Evolutionary conservation across 2,113 vertebrate species (phyloP), one percentile per base, ranked within the genome.

Genomic region (Bubo scandiacus): DNA sequence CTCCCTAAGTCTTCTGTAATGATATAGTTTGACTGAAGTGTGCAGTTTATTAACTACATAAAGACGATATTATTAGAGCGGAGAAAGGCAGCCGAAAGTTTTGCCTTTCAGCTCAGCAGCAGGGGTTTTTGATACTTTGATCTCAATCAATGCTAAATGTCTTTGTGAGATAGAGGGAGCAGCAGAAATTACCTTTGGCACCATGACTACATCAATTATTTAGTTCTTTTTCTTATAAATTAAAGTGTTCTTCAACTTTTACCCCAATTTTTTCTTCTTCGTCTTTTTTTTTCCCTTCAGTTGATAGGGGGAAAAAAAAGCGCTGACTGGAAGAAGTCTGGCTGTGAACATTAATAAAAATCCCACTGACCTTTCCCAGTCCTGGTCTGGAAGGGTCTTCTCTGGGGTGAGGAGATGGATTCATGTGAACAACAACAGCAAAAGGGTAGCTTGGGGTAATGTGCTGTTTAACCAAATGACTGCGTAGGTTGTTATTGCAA

Each of bases 11-110:
- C 98, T 98, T 98, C 98, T 98, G 98, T 98, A 98, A 99, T 99
- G 98, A 98, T 98, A 98, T 96, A 98, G 98, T 98, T 98, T 98
- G 98, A 99, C 98, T 99, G 98, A 98, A 98, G 98, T 98, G 98
- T 97, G 98, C 98, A 98, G 98, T 99, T 99, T 99, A 99, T 99
- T 99, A 99, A 98, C 98, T 98, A 98, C 98, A 99, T 99, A 98
- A 99, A 99, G 98, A 98, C 97, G 98, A 98, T 98, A 98, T 99
- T 99, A 99, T 99, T 98, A 99, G 98, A 98, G 98, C 86, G 13
- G 97, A 96, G 98, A 98, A 98, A 98, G 98, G 98, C 97, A 97
- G 97, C 98, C 95, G 97, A 87, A 97, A 98, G 98, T 97, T 98
- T 98, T 97, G 98, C 98, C 98, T 98, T 99, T 99, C 98, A 98